Evolutionary conservation across 92 coral and sea anemone species (phyloP), one percentile per base, ranked within the genome.

Genomic region (Anthopleura xanthogrammica): DNA sequence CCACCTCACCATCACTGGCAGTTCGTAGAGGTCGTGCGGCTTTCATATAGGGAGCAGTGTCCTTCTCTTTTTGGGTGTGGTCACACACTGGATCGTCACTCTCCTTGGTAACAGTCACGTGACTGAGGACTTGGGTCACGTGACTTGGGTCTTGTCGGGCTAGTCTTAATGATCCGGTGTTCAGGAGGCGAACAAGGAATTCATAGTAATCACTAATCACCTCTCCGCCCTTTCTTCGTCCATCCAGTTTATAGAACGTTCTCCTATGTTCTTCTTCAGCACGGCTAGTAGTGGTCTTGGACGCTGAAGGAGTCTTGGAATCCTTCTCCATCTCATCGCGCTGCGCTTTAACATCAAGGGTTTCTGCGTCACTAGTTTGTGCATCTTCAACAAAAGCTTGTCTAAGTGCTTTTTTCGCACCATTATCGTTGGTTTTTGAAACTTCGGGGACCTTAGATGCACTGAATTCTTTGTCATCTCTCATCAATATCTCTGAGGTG

Each of bases 151-250:
- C 60, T 43, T 23, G 17, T 23, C 14, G 41, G 11, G 74, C 4
- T 36, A 36, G 16, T 68, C 36, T 68, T 23, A 43, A 9, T 23
- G 74, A 23, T 68, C 70, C 82, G 6, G 82, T 79, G 72, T 79
- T n/a, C 24, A 79, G 52, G 6, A 79, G 52, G 6, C 56, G 82
- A 79, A 79, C 52, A 29, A 79, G 72, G 16, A 79, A 79, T 3
- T 79, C 82, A 29, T 79, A 79, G 29, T 79, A 79, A 46, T 79
- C 82, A 11, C 16, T 16, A 16, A 79, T 79, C 52, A 79, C 7
- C 13, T 3, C 7, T 24, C 82, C 82, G 19, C 82, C 82, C 82
- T 57, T 56, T 22, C 82, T 56, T 36, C 36, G 54, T 79, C 82
- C 82, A 57, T 79, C 73, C 5, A 52, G 39, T 79, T 57, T 70